phyloP scores from a whole-genome alignment of 2,888 invertebrate genomes.

The Callimorpha dominula region DNA sequence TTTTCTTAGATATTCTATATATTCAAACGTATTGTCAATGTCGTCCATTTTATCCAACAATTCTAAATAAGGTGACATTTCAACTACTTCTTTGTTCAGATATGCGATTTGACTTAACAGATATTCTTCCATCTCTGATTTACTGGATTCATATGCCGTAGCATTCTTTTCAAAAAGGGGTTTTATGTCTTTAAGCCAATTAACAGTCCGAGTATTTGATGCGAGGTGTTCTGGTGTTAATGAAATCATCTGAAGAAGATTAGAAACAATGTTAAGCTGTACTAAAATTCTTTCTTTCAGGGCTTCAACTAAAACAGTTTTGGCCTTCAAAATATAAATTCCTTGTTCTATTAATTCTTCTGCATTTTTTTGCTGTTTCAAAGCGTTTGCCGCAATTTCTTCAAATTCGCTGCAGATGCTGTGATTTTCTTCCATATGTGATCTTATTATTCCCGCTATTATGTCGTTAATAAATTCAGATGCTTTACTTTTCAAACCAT shows the following conservation, averaged over 20 bases:
- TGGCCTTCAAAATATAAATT: constrained; percentile 92
- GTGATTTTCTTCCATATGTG: constrained; percentile 89
- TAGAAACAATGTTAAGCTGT: constrained; percentile 89
- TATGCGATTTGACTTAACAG: constrained; percentile 89
- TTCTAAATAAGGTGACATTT: constrained; percentile 91
- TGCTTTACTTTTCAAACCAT: constrained; percentile 87
- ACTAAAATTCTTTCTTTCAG: constrained; percentile 90
- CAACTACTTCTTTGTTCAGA: constrained; percentile 90
- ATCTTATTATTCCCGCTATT: constrained; percentile 87
- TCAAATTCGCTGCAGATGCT: constrained; percentile 91
- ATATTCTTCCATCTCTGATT: constrained; percentile 94
- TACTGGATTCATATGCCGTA: constrained; percentile 92
- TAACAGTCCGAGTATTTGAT: constrained; percentile 93
- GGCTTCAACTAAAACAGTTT: constrained; percentile 89
- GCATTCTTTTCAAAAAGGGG: constrained; percentile 94
- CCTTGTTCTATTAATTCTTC: constrained; percentile 94
- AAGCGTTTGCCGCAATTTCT: constrained; percentile 89
- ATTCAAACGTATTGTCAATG: constrained; percentile 91
- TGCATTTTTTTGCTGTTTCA: constrained; percentile 91
- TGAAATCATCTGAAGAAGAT: constrained; percentile 92
- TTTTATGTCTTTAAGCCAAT: constrained; percentile 93
- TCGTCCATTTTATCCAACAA: constrained; percentile 95
- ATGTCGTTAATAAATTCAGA: constrained; percentile 87
- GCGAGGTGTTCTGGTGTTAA: constrained; percentile 91
- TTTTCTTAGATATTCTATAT: constrained; percentile 91